Evolutionary conservation across 92 coral and sea anemone species (phyloP), one percentile per base, ranked within the genome.

Genomic region (Porites cylindrica): DNA sequence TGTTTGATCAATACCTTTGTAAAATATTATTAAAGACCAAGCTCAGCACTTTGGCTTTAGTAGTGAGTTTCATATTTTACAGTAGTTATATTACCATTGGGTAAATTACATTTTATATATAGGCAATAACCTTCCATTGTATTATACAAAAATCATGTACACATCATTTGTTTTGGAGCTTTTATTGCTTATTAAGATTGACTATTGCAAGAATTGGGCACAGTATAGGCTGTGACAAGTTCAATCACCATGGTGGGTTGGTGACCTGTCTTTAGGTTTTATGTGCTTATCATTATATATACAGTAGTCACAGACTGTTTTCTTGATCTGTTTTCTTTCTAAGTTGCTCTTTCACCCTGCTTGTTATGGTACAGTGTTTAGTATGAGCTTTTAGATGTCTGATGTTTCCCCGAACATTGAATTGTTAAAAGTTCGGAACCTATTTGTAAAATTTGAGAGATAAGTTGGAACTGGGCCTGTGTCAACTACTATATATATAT

Each of bases 231-330:
- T n/a, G 32, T 70, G 75, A 70, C 75, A 12, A 24, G n/a, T 12
- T 70, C 24, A 47, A 70, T 70, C 75, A 70, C 75, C 75, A 70
- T 70, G 75, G 23, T 24, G 24, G 75, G n/a, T 70, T 70, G 75
- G 12, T 70, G 75, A 70, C 75, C 75, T 70, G 75, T 70, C 32
- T 14, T 70, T 47, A 70, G 75, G 75, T 26, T 26, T 47, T 47
- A 70, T 70, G 23, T 70, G 75, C 52, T 47, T 70, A n/a, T 70
- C 51, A 70, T 26, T 70, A 70, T n/a, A n/a, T n/a, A n/a, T n/a
- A n/a, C n/a, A n/a, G n/a, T 70, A 70, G 75, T 70, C 52, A 70
- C 75, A 23, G 24, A 70, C 75, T 70, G 75, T 70, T 70, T 70
- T n/a, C 75, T 70, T 70, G 43, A 23, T 70, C 24, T 70, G 1